Percentiles rank a stretch among this genome's conserved stretches.
Conservation (phyloP, 2,113 vertebrate species). For the Vulpes lagopus region DNA sequence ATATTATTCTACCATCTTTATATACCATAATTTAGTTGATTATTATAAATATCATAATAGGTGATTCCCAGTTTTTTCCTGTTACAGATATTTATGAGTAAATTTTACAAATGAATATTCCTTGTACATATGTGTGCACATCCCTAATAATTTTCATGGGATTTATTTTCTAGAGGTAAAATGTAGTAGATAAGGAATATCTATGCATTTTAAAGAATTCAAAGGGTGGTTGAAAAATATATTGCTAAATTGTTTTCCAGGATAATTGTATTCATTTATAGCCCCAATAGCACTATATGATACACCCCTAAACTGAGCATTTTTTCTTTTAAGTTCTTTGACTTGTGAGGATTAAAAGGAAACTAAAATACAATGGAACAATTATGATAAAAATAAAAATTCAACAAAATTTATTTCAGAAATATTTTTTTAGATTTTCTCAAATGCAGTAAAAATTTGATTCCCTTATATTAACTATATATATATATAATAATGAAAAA, state of each 20-base stretch:
- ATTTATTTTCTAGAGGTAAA: constrained; percentile 52
- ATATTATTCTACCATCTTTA: constrained; percentile 4
- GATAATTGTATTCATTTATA: not conserved
- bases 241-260: not conserved
- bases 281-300: not conserved
- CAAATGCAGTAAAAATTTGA: not conserved
- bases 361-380: constrained; percentile 32
- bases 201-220: not conserved
- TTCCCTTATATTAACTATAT: not conserved
- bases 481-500: not conserved
- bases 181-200: not conserved
- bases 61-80: constrained; percentile 18
- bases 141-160: not conserved
- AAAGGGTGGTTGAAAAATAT: not conserved
- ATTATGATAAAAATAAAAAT: constrained; percentile 21
- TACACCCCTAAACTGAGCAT: not conserved
- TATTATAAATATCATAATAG: not conserved
- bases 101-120: constrained; percentile 12
- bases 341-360: not conserved
- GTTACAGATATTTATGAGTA: constrained; percentile 29
- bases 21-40: not conserved
- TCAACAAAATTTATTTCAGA: not conserved
- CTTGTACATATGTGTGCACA: not conserved
- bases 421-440: constrained; percentile 27
- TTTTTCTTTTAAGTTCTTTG: not conserved